Conservation (phyloP, 2,888 invertebrate genomes). For the Dromius quadrimaculatus region DNA sequence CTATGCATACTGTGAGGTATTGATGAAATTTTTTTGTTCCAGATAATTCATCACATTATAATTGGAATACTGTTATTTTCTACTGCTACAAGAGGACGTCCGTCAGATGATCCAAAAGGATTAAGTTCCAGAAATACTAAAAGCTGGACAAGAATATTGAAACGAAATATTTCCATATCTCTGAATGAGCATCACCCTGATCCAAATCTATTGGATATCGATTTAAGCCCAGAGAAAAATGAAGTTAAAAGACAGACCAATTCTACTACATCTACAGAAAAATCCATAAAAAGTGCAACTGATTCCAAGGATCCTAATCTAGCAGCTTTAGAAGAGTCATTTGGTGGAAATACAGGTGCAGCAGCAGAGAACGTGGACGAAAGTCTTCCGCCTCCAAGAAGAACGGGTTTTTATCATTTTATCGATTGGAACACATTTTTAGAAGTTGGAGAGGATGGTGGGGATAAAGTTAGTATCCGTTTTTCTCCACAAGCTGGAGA, state of each 20-base stretch:
- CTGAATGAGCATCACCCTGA: constrained; percentile 61
- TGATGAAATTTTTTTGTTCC: constrained; percentile 10
- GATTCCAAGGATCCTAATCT: constrained; percentile 68
- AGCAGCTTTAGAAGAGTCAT: constrained; percentile 81
- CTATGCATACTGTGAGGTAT: too few species aligned
- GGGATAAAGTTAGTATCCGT: constrained; percentile 80
- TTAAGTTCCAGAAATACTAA: constrained; percentile 63
- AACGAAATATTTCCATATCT: constrained; percentile 57
- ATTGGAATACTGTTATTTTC: constrained; percentile 19
- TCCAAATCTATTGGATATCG: constrained; percentile 65
- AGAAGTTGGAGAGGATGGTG: constrained; percentile 82
- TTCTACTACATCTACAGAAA: constrained; percentile 55
- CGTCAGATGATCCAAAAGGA: constrained; percentile 70
- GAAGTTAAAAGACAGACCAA: constrained; percentile 69
- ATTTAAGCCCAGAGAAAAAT: constrained; percentile 64
- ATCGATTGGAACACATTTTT: constrained; percentile 89
- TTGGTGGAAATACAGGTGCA: constrained; percentile 75
- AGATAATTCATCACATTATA: constrained; percentile 31
- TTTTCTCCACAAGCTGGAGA: constrained; percentile 86
- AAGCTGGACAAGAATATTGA: constrained; percentile 62
- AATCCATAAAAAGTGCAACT: too few species aligned
- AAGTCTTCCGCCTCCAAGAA: constrained; percentile 75
- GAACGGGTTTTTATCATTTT: constrained; percentile 86
- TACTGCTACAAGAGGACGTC: not conserved
- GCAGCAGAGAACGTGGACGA: constrained; percentile 70